These are phyloP conservation scores for Smittia sp. DNA, from an alignment of 2,888 invertebrate species.

Conservation along the genomic window DNA sequence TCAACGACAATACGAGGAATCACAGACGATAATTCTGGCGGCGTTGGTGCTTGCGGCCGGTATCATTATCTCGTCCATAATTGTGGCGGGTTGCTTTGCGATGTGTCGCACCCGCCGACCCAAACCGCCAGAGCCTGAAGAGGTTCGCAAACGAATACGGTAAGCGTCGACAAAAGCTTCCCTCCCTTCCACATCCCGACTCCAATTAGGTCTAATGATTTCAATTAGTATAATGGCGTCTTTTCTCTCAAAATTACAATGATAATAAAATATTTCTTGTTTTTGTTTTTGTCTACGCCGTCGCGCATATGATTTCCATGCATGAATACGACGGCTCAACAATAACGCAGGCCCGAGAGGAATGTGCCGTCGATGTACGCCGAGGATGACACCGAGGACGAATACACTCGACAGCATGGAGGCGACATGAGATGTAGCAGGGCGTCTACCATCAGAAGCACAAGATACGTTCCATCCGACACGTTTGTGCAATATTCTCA, in stretches of 20 bases:
- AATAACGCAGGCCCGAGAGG: slow-evolving; percentile 50
- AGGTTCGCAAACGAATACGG: slow-evolving; percentile 55
- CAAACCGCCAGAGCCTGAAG: slow-evolving; percentile 55
- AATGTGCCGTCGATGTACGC: slow-evolving; percentile 55
- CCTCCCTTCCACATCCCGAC: not conserved
- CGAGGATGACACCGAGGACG: slow-evolving; percentile 49
- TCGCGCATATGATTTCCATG: not conserved
- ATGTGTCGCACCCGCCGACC: slow-evolving; percentile 52
- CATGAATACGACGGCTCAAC: not conserved
- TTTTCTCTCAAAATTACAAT: slow-evolving; percentile 1
- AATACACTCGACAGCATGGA: slow-evolving; percentile 45
- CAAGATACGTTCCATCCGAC: slow-evolving; percentile 51
- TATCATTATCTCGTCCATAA: slow-evolving; percentile 54
- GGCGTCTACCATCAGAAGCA: slow-evolving; percentile 45
- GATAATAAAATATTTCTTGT: slow-evolving; percentile 4
- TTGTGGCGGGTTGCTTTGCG: slow-evolving; percentile 54
- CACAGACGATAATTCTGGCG: slow-evolving; percentile 48
- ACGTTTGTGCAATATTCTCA: slow-evolving; percentile 55
- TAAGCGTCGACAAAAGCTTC: slow-evolving; percentile 44
- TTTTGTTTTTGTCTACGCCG: not conserved
- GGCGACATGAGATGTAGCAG: slow-evolving; percentile 46
- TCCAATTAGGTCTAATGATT: slow-evolving; percentile 29
- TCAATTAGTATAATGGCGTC: slow-evolving; percentile 38
- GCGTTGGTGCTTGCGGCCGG: slow-evolving; percentile 55
- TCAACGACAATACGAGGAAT: slow-evolving; percentile 11